These are phyloP conservation scores for Acanthochromis polyacanthus DNA, from an alignment of 2,113 vertebrate genomes.

Conservation along the genomic window DNA sequence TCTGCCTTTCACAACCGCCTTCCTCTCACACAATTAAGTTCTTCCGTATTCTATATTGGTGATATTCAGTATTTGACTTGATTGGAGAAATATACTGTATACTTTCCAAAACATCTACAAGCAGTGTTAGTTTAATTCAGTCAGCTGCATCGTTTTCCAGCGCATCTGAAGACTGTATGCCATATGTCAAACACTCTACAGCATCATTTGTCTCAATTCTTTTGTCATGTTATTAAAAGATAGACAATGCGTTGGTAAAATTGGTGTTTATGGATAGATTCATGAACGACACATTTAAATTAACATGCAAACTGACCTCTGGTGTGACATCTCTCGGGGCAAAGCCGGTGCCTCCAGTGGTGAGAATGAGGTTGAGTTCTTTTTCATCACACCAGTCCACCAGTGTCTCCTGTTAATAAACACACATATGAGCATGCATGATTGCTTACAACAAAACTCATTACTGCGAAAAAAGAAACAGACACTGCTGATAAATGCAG, in stretches of 20 bases:
- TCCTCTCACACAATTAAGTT: not conserved
- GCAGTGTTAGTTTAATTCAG: not conserved
- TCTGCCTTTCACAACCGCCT: conserved; percentile 2
- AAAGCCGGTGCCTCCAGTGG: conserved; percentile 98
- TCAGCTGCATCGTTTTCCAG: no score
- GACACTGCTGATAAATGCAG: not conserved
- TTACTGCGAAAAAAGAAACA: not conserved
- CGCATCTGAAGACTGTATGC: not conserved
- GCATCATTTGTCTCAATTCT: no score
- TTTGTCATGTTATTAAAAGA: no score
- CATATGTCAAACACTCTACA: no score
- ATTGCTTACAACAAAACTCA: not conserved
- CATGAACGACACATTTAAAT: not conserved
- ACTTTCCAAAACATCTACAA: no score
- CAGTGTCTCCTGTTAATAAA: conserved; percentile 91
- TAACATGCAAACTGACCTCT: conserved; percentile 87
- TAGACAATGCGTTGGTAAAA: no score
- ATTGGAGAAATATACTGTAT: no score
- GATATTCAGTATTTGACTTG: not conserved
- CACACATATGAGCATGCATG: not conserved
- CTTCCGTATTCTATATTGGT: not conserved
- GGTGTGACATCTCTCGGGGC: conserved; percentile 98
- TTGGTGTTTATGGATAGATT: not conserved
- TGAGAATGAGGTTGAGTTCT: conserved; percentile 98
- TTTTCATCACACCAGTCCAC: conserved; percentile 99